Evolutionary conservation across 2,113 vertebrate species (phyloP), one percentile per base, ranked within the genome.

Genomic region (Trematomus loennbergii): DNA sequence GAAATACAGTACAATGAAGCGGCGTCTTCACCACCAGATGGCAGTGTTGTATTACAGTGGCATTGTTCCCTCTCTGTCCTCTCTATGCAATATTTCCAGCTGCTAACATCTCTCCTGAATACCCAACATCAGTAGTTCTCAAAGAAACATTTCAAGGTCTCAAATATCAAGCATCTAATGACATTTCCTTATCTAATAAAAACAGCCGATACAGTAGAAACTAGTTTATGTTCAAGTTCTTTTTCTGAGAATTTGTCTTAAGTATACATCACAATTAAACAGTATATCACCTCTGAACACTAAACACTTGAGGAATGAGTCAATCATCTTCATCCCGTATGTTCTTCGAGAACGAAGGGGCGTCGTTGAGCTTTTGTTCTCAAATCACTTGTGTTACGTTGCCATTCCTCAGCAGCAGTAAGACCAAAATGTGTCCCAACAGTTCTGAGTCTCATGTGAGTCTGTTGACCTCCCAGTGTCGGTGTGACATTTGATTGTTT

Each of bases 401-500:
- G 67, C 72, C 43, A 13, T 67, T 29, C 29, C 76, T 85, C 82
- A 49, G 58, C 69, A 67, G 80, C 54, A 72, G 62, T 20, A 61
- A 75, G 78, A 87, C 25, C 45, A 72, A 15, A 29, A 54, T 60
- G 16, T 33, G 20, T 72, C 82, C 74, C 74, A 58, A 18, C 73
- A 85, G 61, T 79, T 84, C 65, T 57, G 64, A 63, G 60, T 78
- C 57, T 69, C 8, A 1, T 5, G 36, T 40, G 36, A 40, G 54
- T 73, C 57, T 49, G 68, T 76, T 52, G 62, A 55, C 82, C 85
- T 92, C 87, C 91, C 92, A 92, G 79, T 88, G 84, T 87, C 73
- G 58, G 59, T 50, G 55, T 48, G 76, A 75, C 61, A 40, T n/a
- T 40, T 15, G 5, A 43, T 4, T 50, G 13, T 22, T 46, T 40